A percentile compares a stretch with the other conserved stretches of the same genome.
phyloP scores from a whole-genome alignment of 2,797 vertebrate genomes.

The Echiichthys vipera region DNA sequence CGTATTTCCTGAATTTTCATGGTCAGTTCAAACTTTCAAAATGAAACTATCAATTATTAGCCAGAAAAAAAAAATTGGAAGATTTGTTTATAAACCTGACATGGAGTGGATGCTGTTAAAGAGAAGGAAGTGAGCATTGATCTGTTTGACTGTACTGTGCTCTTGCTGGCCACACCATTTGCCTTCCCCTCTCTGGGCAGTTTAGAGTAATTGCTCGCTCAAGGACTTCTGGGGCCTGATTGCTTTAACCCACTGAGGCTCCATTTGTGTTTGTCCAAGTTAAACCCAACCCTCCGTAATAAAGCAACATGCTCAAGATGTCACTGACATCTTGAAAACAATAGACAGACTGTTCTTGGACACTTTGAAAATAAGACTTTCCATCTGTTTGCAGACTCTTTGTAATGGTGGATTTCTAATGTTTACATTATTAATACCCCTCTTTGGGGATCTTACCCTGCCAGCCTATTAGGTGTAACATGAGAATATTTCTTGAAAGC shows the following conservation, averaged over 20 bases:
- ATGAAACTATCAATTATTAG: neutral
- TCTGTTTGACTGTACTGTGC: slow-evolving; percentile 56
- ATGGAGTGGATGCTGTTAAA: slow-evolving; percentile 27
- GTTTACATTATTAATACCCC: slow-evolving; percentile 52
- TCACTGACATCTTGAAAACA: slow-evolving; percentile 9
- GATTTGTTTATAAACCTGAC: slow-evolving; percentile 10
- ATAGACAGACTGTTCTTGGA: neutral
- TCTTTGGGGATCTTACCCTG: slow-evolving; percentile 20
- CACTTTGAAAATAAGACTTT: neutral
- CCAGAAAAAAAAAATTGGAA: slow-evolving; percentile 1
- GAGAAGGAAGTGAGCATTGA: slow-evolving; percentile 55
- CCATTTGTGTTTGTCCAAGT: slow-evolving; percentile 51
- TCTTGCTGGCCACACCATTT: slow-evolving; percentile 51
- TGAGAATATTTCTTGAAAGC: slow-evolving; percentile 47
- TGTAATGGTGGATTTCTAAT: slow-evolving; percentile 7
- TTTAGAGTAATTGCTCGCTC: slow-evolving; percentile 68
- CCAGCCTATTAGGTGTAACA: slow-evolving; percentile 24
- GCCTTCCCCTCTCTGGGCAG: slow-evolving; percentile 40
- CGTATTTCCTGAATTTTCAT: neutral
- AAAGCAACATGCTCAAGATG: slow-evolving; percentile 23
- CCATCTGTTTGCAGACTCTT: neutral
- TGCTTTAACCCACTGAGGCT: slow-evolving; percentile 49
- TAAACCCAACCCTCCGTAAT: slow-evolving; percentile 36
- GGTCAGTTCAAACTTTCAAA: neutral
- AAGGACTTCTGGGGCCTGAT: slow-evolving; percentile 63